Conservation (phyloP, 2,888 invertebrate genomes). For the Hypolimnas misippus region DNA sequence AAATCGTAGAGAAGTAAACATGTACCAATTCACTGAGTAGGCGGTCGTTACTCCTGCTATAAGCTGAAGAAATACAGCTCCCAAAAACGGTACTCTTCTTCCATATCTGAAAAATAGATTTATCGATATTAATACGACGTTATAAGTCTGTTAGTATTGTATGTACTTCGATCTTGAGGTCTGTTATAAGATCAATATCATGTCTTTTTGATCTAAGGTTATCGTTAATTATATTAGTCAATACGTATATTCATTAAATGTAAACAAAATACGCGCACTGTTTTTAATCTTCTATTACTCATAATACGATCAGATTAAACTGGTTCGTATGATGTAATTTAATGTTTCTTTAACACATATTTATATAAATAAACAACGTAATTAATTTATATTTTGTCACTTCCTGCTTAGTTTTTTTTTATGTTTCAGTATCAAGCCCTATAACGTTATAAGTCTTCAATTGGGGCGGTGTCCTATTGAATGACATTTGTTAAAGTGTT, state of each 20-base stretch:
- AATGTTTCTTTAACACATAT: not conserved
- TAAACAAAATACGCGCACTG: slow-evolving; percentile 14
- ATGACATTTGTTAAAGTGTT: slow-evolving; percentile 59
- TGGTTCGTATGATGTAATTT: slow-evolving; percentile 8
- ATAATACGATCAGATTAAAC: slow-evolving; percentile 7
- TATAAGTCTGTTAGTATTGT: not conserved
- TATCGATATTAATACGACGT: slow-evolving; percentile 8
- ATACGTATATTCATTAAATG: not conserved
- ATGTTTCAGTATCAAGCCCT: not conserved
- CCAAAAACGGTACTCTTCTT: slow-evolving; percentile 88
- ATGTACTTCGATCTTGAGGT: slow-evolving; percentile 6
- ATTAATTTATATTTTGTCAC: not conserved
- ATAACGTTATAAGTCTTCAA: slow-evolving; percentile 30
- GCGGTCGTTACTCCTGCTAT: slow-evolving; percentile 88
- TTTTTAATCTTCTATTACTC: slow-evolving; percentile 1
- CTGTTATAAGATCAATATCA: slow-evolving; percentile 2
- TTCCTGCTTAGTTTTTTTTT: not conserved
- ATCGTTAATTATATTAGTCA: slow-evolving; percentile 9
- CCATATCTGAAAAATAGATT: slow-evolving; percentile 85
- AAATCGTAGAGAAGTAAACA: slow-evolving; percentile 88
- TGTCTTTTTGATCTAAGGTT: slow-evolving; percentile 9
- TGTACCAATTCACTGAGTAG: slow-evolving; percentile 86
- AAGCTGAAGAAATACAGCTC: slow-evolving; percentile 89
- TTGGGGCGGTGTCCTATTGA: slow-evolving; percentile 49
- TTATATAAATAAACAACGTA: not conserved